These are phyloP conservation scores for Rattus rattus DNA, from an alignment of 2,113 vertebrate species.

Conservation along the genomic window DNA sequence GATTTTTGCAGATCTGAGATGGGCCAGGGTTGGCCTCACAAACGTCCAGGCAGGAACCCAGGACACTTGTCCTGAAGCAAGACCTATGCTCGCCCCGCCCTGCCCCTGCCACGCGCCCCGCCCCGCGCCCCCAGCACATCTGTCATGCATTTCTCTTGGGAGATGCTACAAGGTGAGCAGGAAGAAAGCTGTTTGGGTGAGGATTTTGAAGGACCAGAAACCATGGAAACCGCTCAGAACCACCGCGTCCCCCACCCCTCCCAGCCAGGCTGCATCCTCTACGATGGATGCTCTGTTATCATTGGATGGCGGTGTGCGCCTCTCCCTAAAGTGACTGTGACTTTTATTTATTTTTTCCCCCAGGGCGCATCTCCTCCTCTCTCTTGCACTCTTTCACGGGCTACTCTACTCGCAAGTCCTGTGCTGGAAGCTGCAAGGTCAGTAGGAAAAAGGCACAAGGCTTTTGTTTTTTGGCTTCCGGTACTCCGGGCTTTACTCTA, in stretches of 20 bases:
- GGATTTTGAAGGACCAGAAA: background rate
- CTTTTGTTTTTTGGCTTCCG: slow-evolving; percentile 74
- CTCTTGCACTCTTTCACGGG: background rate
- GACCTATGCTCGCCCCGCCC: background rate
- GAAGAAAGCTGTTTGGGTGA: slow-evolving; percentile 40
- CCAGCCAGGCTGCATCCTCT: background rate
- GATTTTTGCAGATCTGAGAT: background rate
- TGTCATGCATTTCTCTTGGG: background rate
- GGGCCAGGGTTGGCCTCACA: background rate
- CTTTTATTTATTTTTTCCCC: background rate
- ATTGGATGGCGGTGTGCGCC: background rate
- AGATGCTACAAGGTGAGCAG: slow-evolving; percentile 32
- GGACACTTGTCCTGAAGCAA: background rate
- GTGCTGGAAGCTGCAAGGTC: slow-evolving; percentile 56
- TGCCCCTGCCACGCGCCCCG: background rate
- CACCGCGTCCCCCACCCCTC: background rate
- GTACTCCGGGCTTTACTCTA: slow-evolving; percentile 68
- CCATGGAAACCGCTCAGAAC: slow-evolving; percentile 53
- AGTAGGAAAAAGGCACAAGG: slow-evolving; percentile 74
- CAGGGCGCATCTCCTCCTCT: background rate
- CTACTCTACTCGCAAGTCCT: background rate
- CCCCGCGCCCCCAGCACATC: background rate
- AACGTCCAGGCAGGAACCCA: background rate
- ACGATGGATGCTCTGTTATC: background rate
- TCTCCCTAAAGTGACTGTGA: background rate